Conservation (phyloP, 2,113 vertebrate genomes). For the Rhea pennata region DNA sequence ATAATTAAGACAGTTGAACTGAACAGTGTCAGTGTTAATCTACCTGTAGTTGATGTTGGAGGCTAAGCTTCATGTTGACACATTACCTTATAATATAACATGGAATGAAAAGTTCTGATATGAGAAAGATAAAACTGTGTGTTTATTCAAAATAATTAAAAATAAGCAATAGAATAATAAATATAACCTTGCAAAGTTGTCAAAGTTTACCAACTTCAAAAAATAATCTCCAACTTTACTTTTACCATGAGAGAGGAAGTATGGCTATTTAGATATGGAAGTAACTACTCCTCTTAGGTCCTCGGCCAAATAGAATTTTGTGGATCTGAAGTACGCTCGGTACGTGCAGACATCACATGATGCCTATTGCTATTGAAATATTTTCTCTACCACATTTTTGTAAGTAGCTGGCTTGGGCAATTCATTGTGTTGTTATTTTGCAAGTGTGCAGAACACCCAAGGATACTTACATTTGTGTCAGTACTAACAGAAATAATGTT, state of each 20-base stretch:
- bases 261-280: not conserved
- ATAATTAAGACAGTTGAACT: not conserved
- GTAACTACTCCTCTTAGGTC: not conserved
- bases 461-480: not conserved
- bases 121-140: not conserved
- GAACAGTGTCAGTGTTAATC: not conserved
- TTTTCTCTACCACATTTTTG: not conserved
- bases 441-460: not conserved
- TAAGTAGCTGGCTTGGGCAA: not conserved
- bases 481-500: not conserved
- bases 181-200: not conserved
- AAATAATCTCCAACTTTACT: not conserved
- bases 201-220: not conserved
- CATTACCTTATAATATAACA: not conserved
- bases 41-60: not conserved
- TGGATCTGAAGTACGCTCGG: not conserved
- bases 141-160: constrained; percentile 5
- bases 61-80: not conserved
- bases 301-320: not conserved
- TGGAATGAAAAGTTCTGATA: not conserved
- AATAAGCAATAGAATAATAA: not conserved
- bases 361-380: not conserved
- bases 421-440: not conserved
- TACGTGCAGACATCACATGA: not conserved
- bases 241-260: not conserved